Evolutionary conservation across 2,888 invertebrate species (phyloP).

Genomic region (Pristionchus maxplancki): DNA sequence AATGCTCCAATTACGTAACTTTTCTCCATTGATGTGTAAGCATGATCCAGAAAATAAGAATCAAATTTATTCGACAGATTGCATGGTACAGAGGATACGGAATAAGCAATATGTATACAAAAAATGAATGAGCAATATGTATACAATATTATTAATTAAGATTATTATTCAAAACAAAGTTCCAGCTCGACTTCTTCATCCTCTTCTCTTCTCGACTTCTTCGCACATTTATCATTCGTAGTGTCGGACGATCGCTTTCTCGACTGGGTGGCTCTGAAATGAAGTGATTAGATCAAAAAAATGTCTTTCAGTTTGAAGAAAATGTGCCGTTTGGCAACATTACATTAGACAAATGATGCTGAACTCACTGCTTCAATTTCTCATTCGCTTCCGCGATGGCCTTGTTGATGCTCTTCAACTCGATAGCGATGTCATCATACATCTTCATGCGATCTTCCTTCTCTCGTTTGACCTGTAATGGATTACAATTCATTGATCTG

Average conservation of each 20-base stretch:
- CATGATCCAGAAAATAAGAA: too few species aligned
- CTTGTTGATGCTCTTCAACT: neutral
- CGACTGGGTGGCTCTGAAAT: neutral
- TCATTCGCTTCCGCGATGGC: neutral
- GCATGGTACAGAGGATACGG: too few species aligned
- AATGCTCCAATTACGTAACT: too few species aligned
- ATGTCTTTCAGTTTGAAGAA: neutral
- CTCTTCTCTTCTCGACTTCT: neutral
- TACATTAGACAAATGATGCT: neutral
- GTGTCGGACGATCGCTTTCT: neutral
- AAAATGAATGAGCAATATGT: too few species aligned
- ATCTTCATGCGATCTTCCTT: neutral
- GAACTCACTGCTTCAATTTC: neutral
- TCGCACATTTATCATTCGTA: neutral
- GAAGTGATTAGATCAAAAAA: neutral
- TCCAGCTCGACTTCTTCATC: too few species aligned
- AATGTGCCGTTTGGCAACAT: neutral
- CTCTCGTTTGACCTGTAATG: neutral
- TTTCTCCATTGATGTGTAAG: too few species aligned
- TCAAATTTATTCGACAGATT: too few species aligned
- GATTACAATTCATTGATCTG: too few species aligned
- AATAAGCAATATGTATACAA: too few species aligned
- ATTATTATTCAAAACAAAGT: too few species aligned
- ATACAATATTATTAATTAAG: too few species aligned
- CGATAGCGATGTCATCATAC: neutral